Evolutionary conservation across 2,888 invertebrate genomes (phyloP), one percentile per base, ranked within the genome.

Genomic region (Phoenoteleia sp.): DNA sequence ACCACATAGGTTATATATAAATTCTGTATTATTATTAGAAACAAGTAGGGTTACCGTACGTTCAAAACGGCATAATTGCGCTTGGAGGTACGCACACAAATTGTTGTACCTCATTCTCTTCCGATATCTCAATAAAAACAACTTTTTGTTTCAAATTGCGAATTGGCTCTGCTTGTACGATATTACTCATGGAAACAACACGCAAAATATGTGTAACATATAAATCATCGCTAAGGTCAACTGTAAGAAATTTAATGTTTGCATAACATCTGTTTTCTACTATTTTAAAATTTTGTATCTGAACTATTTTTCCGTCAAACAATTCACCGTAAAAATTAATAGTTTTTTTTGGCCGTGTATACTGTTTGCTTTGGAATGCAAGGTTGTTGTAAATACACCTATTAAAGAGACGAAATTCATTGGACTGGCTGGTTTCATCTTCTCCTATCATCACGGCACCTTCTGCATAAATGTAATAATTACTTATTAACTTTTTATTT

Each of bases 281-380:
- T 13, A 64, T 19, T 19, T n/a, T 7, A 64, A 64, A 64, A 47
- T 29, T 15, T 17, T 27, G 4, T 13, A 67, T 52, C 52, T 52
- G 15, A 23, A 67, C 36, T n/a, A 67, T 52, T 33, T 3, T 6
- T 21, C 15, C 49, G 33, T 52, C 33, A 13, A 9, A 21, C 17
- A 67, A 52, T 36, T 52, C 33, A 6, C 36, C 66, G 36, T 67
- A 67, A 39, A 23, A 52, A 25, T 67, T 52, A 25, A 52, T 25
- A 0, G 52, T 64, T 29, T 17, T 17, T 45, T 17, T n/a, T 27
- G 64, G 64, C 11, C 64, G 3, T 1, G 13, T 29, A 25, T 49
- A 66, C 15, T 15, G 7, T 49, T 49, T 66, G n/a, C 66, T 49
- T 17, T 66, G 25, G 15, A 23, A 67, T 36, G 13, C 29, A 67